Evolutionary conservation across 2,113 vertebrate genomes (phyloP), one percentile per base, ranked within the genome.

Genomic region (Ameiurus melas): DNA sequence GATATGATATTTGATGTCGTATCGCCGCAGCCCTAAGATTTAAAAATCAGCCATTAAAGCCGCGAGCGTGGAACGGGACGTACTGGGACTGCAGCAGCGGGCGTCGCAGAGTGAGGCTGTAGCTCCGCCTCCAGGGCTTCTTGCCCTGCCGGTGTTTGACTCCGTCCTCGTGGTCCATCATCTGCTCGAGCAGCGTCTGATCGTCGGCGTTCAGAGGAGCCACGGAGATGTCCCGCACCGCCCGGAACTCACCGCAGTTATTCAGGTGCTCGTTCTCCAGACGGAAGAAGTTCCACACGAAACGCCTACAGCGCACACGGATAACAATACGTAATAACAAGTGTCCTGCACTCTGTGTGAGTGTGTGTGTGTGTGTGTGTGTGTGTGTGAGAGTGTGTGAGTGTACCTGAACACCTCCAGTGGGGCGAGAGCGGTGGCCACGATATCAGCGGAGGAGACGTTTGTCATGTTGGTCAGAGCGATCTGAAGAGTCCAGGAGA

Each of bases 281-380:
- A 3, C 98, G 98, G 94, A 99, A 99, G 94, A 99, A 99, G 92
- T 99, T 99, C 98, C 98, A 99, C 90, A 99, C 98, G 81, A 99
- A 99, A 2, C 98, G 97, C 92, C 98, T 99, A 91, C 27, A 75
- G 27, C 53, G 60, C 84, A 85, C 66, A 71, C 19, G 20, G 4
- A 55, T 36, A 73, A 62, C 33, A 19, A 33, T 58, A 30, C 27
- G 2, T 3, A 57, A 4, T 3, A 51, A 47, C 39, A 25, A 16
- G 62, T 51, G 62, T 84, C 16, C 16, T 51, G 58, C 2, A 36
- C 13, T 33, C 1, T 71, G 60, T 33, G 16, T 57, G 83, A 55
- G 83, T 71, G 60, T 64, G 75, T 57, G 75, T 84, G 55, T 64
- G 58, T 39, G 78, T 66, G 36, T 33, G 73, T 62, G 39, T 51